Evolutionary conservation across 2,113 vertebrate genomes (phyloP), one percentile per base, ranked within the genome.

Genomic region (Ptyas mucosa): DNA sequence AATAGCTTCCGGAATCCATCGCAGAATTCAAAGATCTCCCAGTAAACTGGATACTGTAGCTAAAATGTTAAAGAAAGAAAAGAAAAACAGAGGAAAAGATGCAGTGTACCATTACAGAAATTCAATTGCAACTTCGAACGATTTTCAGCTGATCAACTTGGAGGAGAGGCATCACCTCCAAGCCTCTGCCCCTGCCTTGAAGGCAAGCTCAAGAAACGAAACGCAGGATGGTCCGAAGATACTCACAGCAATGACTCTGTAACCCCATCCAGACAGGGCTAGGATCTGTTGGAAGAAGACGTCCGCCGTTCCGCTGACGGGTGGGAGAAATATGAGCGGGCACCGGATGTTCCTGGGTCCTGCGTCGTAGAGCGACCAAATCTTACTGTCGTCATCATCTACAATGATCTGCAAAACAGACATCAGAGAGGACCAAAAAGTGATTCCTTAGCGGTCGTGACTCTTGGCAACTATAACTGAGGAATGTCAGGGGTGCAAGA

Each of bases 31-130:
- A 99, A 97, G 61, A 99, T 98, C 95, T 99, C 99, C 99, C 99
- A 99, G 96, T 99, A 99, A 88, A 99, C 98, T 0, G 99, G 99
- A 97, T 99, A 99, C 96, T 99, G 99, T 94, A 99, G 97, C 99
- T 98, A 95, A 93, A 96, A 94, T 0, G 57, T 89, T 0, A 58
- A 0, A 1, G 14, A 6, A 61, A 26, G 58, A 58, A 58, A 58
- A 21, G 12, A 57, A 61, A 6, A 23, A 34, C 10, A 85, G 39
- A n/a, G 75, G 53, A 43, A 87, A 64, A 88, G 1, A 69, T 8
- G 49, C 14, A 10, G 34, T 7, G n/a, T 10, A 26, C 39, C 15
- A 29, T 39, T 10, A 53, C 0, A 8, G n/a, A 75, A 43, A 87
- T 87, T 91, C 39, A 49, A n/a, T 14, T 57, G 10, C 11, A 49